phyloP scores from a whole-genome alignment of 2,888 invertebrate species.

The Dicranocentrus wangi region DNA sequence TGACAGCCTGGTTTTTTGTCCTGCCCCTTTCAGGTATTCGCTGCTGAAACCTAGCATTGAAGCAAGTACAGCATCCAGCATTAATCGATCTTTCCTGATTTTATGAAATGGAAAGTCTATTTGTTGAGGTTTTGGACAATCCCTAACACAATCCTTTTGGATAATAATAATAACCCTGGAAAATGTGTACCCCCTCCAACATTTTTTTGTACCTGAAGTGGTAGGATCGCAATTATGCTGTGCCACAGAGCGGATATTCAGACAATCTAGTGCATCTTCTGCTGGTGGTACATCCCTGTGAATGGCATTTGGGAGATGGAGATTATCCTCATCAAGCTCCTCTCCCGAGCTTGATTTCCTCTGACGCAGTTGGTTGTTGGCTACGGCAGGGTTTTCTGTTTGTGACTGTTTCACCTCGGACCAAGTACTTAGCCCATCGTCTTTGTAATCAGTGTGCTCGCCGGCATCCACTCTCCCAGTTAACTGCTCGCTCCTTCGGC shows the following conservation, averaged over 20 bases:
- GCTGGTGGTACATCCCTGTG: constrained; percentile 22
- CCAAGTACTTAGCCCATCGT: background rate
- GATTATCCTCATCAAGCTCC: constrained; percentile 10
- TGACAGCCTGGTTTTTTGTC: background rate
- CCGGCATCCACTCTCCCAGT: constrained; percentile 13
- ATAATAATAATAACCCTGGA: too few relatives aligned
- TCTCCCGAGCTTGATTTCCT: background rate
- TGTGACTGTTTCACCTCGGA: background rate
- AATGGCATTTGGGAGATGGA: background rate
- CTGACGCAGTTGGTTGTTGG: constrained; percentile 5
- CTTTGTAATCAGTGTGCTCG: constrained; percentile 32
- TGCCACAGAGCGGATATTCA: constrained; percentile 34
- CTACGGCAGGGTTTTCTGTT: background rate
- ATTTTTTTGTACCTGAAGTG: constrained; percentile 1
- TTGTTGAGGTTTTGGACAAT: too few relatives aligned
- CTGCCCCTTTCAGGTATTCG: too few relatives aligned
- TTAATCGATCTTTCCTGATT: too few relatives aligned
- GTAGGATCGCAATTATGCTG: constrained; percentile 6
- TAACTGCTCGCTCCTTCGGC: constrained; percentile 10
- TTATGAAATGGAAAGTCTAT: too few relatives aligned
- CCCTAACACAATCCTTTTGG: too few relatives aligned
- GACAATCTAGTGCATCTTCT: constrained; percentile 9
- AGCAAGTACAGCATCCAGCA: too few relatives aligned
- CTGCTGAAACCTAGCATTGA: too few relatives aligned
- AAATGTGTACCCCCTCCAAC: too few relatives aligned